Evolutionary conservation across 2,797 vertebrate species (phyloP).

Genomic region (Agapornis canus): DNA sequence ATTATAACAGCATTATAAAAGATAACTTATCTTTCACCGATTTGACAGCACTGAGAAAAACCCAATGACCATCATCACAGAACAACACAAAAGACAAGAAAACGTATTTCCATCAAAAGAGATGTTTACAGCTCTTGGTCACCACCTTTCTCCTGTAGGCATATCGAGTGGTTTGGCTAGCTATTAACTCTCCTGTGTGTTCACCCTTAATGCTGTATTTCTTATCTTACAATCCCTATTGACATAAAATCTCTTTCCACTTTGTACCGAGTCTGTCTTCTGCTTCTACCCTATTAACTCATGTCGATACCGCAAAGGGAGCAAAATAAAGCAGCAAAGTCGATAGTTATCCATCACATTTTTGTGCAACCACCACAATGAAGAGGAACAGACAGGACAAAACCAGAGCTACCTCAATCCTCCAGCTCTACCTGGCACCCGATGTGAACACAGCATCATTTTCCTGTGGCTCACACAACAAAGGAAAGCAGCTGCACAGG

Average conservation of each 20-base stretch:
- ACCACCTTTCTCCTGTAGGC: not conserved
- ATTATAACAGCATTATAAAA: not conserved
- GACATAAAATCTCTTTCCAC: slow-evolving; percentile 59
- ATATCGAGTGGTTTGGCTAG: not conserved
- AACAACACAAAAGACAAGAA: not conserved
- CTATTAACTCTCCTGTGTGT: slow-evolving; percentile 6
- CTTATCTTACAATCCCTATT: slow-evolving; percentile 61
- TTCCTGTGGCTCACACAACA: not conserved
- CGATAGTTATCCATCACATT: not conserved
- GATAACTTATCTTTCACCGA: not conserved
- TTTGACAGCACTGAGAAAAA: not conserved
- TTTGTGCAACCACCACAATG: not conserved
- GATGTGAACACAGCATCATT: not conserved
- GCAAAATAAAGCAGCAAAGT: slow-evolving; percentile 40
- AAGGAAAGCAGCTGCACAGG: not conserved
- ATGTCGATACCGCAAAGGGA: slow-evolving; percentile 46
- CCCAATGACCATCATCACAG: not conserved
- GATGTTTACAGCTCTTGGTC: not conserved
- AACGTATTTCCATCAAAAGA: not conserved
- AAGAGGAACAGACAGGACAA: not conserved
- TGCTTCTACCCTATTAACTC: slow-evolving; percentile 68
- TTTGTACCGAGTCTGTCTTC: slow-evolving; percentile 31
- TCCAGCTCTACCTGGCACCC: not conserved
- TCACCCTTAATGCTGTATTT: slow-evolving; percentile 22
- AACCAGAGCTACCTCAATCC: not conserved